These are phyloP conservation scores for Andrena hattorfiana DNA, from an alignment of 2,888 invertebrate genomes.

Conservation along the genomic window DNA sequence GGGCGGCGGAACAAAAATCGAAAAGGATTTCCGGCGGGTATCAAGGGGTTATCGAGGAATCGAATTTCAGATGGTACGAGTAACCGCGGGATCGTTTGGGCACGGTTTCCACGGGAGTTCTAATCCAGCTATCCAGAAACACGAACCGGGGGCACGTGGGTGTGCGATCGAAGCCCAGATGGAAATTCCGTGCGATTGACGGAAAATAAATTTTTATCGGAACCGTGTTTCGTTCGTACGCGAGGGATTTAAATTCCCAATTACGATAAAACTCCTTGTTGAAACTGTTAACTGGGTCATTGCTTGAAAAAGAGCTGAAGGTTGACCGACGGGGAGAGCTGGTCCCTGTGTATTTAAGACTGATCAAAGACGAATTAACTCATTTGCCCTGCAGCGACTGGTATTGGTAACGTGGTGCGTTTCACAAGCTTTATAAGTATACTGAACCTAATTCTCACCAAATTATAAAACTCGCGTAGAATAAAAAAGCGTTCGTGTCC, in stretches of 20 bases:
- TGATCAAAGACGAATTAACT: neutral
- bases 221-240: constrained; percentile 1
- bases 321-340: neutral
- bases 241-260: constrained; percentile 19
- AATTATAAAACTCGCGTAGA: neutral
- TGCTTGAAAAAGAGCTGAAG: neutral
- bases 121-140: constrained; percentile 26
- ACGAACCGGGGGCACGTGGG: neutral
- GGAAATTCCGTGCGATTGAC: constrained; percentile 26
- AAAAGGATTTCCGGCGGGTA: constrained; percentile 5
- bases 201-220: constrained; percentile 39
- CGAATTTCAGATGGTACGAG: constrained; percentile 13
- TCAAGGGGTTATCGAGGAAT: constrained; percentile 31
- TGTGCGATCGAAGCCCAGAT: constrained; percentile 3
- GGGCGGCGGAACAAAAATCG: neutral
- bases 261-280: constrained; percentile 13
- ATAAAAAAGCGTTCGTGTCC: constrained; percentile 6
- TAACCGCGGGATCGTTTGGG: constrained; percentile 32
- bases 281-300: neutral
- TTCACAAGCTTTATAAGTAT: neutral
- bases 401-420: neutral
- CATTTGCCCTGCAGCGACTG: neutral
- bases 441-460: neutral
- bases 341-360: neutral
- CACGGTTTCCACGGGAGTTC: constrained; percentile 27